Evolutionary conservation across 2,888 invertebrate species (phyloP).

Genomic region (Zhengitettix transpicula): DNA sequence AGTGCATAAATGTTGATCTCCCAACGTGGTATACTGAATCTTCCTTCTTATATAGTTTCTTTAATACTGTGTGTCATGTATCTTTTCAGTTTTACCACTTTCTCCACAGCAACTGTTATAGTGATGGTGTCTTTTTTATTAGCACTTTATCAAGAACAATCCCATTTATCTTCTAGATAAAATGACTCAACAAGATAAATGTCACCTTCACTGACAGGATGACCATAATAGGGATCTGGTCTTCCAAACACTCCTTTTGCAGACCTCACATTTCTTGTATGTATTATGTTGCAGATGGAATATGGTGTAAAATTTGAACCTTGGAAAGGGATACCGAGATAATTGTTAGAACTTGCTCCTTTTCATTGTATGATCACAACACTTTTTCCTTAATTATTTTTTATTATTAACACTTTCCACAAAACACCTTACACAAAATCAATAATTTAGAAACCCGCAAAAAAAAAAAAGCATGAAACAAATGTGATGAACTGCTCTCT

Average conservation of each 20-base stretch:
- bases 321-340: not conserved
- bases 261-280: conserved; percentile 1
- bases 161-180: not conserved
- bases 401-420: not conserved
- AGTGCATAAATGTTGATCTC: conserved; percentile 5
- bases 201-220: too few relatives aligned
- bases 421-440: too few relatives aligned
- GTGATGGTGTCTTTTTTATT: conserved; percentile 7
- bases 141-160: not conserved
- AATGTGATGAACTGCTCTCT: too few relatives aligned
- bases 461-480: too few relatives aligned
- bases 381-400: not conserved
- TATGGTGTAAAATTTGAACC: conserved; percentile 5
- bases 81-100: conserved; percentile 7
- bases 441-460: too few relatives aligned
- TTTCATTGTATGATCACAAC: not conserved
- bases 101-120: conserved; percentile 5
- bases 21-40: conserved; percentile 3
- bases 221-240: too few relatives aligned
- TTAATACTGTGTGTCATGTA: conserved; percentile 7
- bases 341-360: too few relatives aligned
- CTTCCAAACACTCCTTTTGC: not conserved
- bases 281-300: conserved; percentile 6
- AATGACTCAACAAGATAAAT: not conserved
- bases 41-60: conserved; percentile 2